Evolutionary conservation across 2,888 invertebrate species (phyloP).

Genomic region (Cartodere bifasciata): DNA sequence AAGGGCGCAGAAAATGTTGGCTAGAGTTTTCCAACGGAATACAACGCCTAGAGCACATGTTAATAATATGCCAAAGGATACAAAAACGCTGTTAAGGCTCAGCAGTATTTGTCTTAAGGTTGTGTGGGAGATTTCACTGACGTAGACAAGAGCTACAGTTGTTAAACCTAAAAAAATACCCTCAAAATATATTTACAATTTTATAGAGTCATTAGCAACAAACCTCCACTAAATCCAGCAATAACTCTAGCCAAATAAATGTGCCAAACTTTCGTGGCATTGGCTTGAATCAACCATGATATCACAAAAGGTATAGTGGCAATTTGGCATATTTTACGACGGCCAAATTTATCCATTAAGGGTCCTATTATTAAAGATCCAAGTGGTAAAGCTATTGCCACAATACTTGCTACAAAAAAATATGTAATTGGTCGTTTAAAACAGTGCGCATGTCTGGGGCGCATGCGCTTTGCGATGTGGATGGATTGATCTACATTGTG

Average conservation of each 20-base stretch:
- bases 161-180: slow-evolving; percentile 33
- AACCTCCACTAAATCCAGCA: slow-evolving; percentile 40
- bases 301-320: slow-evolving; percentile 36
- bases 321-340: slow-evolving; percentile 36
- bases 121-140: slow-evolving; percentile 44
- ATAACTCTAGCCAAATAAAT: slow-evolving; percentile 40
- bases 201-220: slow-evolving; percentile 1
- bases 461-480: too few relatives aligned
- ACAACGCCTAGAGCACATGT: slow-evolving; percentile 39
- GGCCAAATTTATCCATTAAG: slow-evolving; percentile 43
- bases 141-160: slow-evolving; percentile 42
- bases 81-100: slow-evolving; percentile 43
- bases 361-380: slow-evolving; percentile 41
- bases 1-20: slow-evolving; percentile 34
- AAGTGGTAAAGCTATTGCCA: slow-evolving; percentile 40
- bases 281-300: slow-evolving; percentile 38
- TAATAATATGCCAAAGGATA: slow-evolving; percentile 43
- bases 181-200: not conserved
- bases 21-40: slow-evolving; percentile 39
- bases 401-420: slow-evolving; percentile 39
- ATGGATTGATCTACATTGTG: too few relatives aligned
- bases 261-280: slow-evolving; percentile 32
- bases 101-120: slow-evolving; percentile 41
- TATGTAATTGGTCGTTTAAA: too few relatives aligned
- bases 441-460: too few relatives aligned